Evolutionary conservation across 1,140 invertebrate genomes (phyloP), one percentile per base, ranked within the genome.

Genomic region (Trachymyrmex septentrionalis): DNA sequence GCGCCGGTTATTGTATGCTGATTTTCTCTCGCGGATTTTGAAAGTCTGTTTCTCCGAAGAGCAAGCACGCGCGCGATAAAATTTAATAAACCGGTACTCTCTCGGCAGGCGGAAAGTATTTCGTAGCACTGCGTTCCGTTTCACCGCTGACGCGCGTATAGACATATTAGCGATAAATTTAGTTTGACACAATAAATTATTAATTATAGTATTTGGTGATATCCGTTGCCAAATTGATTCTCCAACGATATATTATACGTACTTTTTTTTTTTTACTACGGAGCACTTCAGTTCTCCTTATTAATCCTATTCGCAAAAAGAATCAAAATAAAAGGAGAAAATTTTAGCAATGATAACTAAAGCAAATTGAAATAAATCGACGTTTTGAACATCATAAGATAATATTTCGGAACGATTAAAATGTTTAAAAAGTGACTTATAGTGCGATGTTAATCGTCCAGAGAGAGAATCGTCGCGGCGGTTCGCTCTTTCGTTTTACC

Each of bases 1-100:
- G 77, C 89, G 85, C 61, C 61, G 80, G 90, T 88, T 87, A 91
- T 91, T 91, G 90, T 91, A 91, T 91, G 90, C 89, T 91, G 90
- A 91, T 91, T 81, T 63, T 59, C 50, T 59, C 48, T 85, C 66
- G 85, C 77, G 89, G 77, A 88, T 91, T 91, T 89, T 77, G 89
- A 86, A 78, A 87, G 87, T 82, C 55, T 73, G 89, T 89, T 82
- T 89, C 85, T 63, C 81, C 66, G 77, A 73, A 61, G 80, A 44
- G 21, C 48, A 89, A 64, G 66, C 76, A 72, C 48, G 76, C 57
- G 82, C 48, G 82, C 48, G 82, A 90, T 85, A 77, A 86, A 87
- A 72, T 87, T 89, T 75, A 72, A 80, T 64, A 76, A 85, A 85
- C 82, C 82, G 82, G 75, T 57, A 64, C 72, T 61, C 48, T 50